Conservation (phyloP, 2,888 invertebrate genomes). For the Dasysyrphus albostriatus region DNA sequence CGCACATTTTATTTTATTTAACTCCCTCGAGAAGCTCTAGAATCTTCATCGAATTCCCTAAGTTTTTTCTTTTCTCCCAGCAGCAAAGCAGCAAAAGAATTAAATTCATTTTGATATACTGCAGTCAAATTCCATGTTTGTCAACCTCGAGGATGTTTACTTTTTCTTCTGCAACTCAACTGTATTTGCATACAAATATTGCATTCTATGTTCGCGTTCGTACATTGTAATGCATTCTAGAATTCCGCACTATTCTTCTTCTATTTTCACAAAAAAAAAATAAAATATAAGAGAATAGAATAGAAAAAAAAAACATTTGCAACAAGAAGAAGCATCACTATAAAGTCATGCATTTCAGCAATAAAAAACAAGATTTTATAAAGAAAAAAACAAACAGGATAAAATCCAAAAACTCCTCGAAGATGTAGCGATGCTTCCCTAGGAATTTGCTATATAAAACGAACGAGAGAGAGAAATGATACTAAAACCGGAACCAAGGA, state of each 20-base stretch:
- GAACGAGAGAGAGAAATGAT: constrained; percentile 40
- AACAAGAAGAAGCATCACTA: constrained; percentile 34
- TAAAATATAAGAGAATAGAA: no score
- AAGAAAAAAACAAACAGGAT: not conserved
- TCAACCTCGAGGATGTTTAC: constrained; percentile 61
- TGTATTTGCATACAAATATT: constrained; percentile 74
- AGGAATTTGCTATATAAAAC: constrained; percentile 59
- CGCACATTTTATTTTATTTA: constrained; percentile 24
- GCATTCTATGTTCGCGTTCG: constrained; percentile 42
- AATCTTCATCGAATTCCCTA: constrained; percentile 27
- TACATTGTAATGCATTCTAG: constrained; percentile 62
- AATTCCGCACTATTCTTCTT: constrained; percentile 60
- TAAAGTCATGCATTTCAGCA: constrained; percentile 55
- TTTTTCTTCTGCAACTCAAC: constrained; percentile 39
- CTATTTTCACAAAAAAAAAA: not conserved
- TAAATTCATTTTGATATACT: constrained; percentile 69
- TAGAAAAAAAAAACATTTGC: constrained; percentile 33
- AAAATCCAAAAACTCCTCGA: constrained; percentile 55
- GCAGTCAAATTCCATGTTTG: constrained; percentile 71
- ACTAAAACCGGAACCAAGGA: constrained; percentile 62
- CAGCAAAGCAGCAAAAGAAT: constrained; percentile 42
- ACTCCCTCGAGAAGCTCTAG: not conserved
- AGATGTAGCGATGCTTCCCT: constrained; percentile 60
- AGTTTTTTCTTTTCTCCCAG: not conserved
- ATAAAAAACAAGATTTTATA: constrained; percentile 14